Evolutionary conservation across 2,113 vertebrate species (phyloP), one percentile per base, ranked within the genome.

Genomic region (Harpagus bidentatus): DNA sequence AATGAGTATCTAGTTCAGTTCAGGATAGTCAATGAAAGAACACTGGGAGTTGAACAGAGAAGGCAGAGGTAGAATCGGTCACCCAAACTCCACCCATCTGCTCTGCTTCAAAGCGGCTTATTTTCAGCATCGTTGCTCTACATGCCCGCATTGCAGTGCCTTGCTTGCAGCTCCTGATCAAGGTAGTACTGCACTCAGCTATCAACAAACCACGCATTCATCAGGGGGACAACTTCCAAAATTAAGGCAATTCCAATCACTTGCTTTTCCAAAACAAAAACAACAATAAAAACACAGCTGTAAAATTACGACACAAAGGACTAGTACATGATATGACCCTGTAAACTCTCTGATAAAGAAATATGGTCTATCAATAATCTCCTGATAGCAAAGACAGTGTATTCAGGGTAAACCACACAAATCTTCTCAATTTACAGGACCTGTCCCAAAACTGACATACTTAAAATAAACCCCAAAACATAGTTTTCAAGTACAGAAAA

Each of bases 121-220:
- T 71, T 80, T 69, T 47, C 58, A 42, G 43, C 7, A 5, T n/a
- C 2, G 1, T 43, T 53, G 18, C 21, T 61, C 59, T 48, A n/a
- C 31, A 0, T 17, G 28, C 32, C 34, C 0, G 0, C 42, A 22
- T 2, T 34, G 20, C n/a, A 22, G 45, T 14, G 58, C n/a, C 40
- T 50, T n/a, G 28, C 11, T 1, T 42, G 62, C 58, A 79, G 52
- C 50, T 55, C 45, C 77, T 25, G 15, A 17, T 63, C 36, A 70
- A 47, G 23, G 40, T 7, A 77, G 40, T 25, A 10, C 28, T 29
- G 38, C 61, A 43, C 32, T 45, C 53, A 67, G 43, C 78, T 87
- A 5, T 42, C 59, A 86, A 36, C 36, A 48, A 69, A 66, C n/a
- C 38, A 63, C 50, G 48, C 18, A 9, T 15, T 28, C 58, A 65